Evolutionary conservation across 2,797 vertebrate species (phyloP).

Genomic region (Dicrostonyx torquatus): DNA sequence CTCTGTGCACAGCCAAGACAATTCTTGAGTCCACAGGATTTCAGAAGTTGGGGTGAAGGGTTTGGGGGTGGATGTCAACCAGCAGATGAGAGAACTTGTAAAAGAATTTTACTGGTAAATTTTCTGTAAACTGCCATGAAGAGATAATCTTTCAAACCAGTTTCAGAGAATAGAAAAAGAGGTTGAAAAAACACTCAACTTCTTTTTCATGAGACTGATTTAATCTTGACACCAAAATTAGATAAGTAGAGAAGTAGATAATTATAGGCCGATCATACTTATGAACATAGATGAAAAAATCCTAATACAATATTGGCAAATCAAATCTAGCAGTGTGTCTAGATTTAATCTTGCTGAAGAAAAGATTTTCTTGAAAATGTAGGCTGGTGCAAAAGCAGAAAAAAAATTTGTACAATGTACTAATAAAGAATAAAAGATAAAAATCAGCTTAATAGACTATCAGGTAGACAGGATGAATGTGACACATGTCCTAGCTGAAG

Average conservation of each 20-base stretch:
- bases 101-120: conserved; percentile 34
- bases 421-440: conserved; percentile 52
- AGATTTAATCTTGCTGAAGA: conserved; percentile 76
- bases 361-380: conserved; percentile 71
- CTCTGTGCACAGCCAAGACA: not conserved
- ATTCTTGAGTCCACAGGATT: not conserved
- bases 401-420: not conserved
- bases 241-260: conserved; percentile 79
- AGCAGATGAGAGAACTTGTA: not conserved
- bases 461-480: not conserved
- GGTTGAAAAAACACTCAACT: conserved; percentile 52
- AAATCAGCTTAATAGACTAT: not conserved
- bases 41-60: not conserved
- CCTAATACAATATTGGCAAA: conserved; percentile 82
- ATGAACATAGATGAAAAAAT: conserved; percentile 78
- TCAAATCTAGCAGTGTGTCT: conserved; percentile 72
- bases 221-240: conserved; percentile 81
- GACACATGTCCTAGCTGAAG: accelerated
- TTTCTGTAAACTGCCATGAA: conserved; percentile 36
- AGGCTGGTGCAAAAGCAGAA: conserved; percentile 50
- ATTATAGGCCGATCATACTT: conserved; percentile 78
- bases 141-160: conserved; percentile 62
- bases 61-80: not conserved
- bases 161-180: conserved; percentile 65
- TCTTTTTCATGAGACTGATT: conserved; percentile 74